Evolutionary conservation across 2,888 invertebrate species (phyloP).

Genomic region (Oscheius sp.): DNA sequence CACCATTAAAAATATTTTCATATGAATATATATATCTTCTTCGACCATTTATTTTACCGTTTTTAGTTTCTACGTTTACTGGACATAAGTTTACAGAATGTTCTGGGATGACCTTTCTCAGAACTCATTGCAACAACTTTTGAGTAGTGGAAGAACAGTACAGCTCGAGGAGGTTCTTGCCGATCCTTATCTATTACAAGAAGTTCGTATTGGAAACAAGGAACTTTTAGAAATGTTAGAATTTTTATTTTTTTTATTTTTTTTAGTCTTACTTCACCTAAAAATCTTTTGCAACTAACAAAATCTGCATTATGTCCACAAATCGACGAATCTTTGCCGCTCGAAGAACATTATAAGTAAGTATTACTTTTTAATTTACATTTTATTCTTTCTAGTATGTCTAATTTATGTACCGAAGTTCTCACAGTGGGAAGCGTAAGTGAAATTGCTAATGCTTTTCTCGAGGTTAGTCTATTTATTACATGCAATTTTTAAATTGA

Average conservation of each 20-base stretch:
- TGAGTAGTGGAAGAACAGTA: slow-evolving; percentile 10
- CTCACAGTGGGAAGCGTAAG: slow-evolving; percentile 41
- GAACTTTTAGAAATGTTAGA: slow-evolving; percentile 48
- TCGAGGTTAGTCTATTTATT: slow-evolving; percentile 28
- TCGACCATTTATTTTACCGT: background rate
- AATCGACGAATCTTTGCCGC: slow-evolving; percentile 31
- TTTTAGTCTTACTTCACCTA: slow-evolving; percentile 44
- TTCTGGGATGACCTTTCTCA: slow-evolving; percentile 45
- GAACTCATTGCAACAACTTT: slow-evolving; percentile 39
- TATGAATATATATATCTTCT: too few species aligned
- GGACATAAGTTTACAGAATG: slow-evolving; percentile 26
- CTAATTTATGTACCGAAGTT: slow-evolving; percentile 49
- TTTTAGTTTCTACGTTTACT: background rate
- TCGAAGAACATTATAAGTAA: slow-evolving; percentile 46
- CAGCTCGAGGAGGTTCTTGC: slow-evolving; percentile 36
- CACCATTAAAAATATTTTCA: too few species aligned
- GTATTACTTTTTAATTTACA: background rate
- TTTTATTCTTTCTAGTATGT: slow-evolving; percentile 30
- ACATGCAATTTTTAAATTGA: background rate
- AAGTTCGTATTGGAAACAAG: slow-evolving; percentile 50
- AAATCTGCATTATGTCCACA: slow-evolving; percentile 38
- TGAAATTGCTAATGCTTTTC: slow-evolving; percentile 35
- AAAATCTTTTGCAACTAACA: slow-evolving; percentile 43
- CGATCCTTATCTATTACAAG: slow-evolving; percentile 56
- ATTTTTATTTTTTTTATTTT: background rate